phyloP scores from a whole-genome alignment of 2,888 invertebrate genomes.

The Ecliptopera silaceata region DNA sequence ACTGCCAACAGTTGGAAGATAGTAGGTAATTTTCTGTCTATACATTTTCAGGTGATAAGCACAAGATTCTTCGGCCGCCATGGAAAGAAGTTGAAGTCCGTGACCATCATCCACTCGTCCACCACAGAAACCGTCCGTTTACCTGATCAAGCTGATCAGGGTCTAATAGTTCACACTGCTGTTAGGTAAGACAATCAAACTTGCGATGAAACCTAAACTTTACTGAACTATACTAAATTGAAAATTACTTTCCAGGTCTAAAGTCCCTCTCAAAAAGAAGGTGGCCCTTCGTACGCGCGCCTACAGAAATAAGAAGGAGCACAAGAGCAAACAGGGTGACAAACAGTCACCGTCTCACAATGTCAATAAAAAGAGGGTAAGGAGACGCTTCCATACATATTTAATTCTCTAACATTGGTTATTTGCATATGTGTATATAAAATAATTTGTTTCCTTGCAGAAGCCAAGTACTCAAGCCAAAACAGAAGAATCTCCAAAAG shows the following conservation, averaged over 20 bases:
- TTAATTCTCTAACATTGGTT: too few species aligned
- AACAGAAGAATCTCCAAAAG: conserved; percentile 63
- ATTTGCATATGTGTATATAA: too few species aligned
- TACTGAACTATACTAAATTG: background rate
- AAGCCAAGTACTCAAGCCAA: conserved; percentile 66
- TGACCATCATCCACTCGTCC: conserved; percentile 95
- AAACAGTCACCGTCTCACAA: conserved; percentile 72
- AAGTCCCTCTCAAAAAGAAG: conserved; percentile 93
- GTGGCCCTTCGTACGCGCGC: conserved; percentile 86
- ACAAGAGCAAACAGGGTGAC: conserved; percentile 66
- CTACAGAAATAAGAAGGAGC: conserved; percentile 81
- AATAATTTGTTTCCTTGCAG: conserved; percentile 55
- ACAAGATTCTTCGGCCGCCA: conserved; percentile 91
- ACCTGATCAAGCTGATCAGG: conserved; percentile 89
- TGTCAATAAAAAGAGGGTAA: conserved; percentile 77
- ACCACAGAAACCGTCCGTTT: conserved; percentile 94
- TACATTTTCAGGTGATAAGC: conserved; percentile 86
- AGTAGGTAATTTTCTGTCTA: background rate
- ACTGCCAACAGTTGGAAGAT: background rate
- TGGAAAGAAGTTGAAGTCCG: conserved; percentile 91
- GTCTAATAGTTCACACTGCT: conserved; percentile 92
- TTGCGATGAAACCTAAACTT: background rate
- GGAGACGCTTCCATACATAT: conserved; percentile 39
- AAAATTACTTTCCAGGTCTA: conserved; percentile 83
- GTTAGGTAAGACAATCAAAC: conserved; percentile 72